Evolutionary conservation across 92 coral and sea anemone genomes (phyloP).

Genomic region (Bergia sp.): DNA sequence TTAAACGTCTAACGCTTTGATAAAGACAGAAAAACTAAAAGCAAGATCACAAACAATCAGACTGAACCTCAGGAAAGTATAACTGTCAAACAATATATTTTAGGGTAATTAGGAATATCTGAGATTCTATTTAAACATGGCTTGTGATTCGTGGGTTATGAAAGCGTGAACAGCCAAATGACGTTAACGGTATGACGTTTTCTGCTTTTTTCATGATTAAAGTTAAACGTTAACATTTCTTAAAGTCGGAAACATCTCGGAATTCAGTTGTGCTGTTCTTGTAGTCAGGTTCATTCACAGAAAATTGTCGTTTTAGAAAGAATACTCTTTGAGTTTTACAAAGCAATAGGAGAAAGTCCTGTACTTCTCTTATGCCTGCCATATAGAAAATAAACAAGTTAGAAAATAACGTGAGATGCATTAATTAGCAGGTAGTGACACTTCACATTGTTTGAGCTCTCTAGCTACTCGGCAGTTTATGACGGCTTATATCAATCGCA

Average conservation of each 20-base stretch:
- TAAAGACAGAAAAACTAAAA: neutral
- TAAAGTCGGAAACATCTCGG: no score
- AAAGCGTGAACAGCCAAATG: neutral
- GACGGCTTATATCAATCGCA: neutral
- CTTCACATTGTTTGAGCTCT: neutral
- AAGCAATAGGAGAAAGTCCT: no score
- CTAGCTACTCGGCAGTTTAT: neutral
- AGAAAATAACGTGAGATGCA: neutral
- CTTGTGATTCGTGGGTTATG: neutral
- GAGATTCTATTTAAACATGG: neutral
- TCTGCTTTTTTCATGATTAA: neutral
- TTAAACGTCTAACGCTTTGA: neutral
- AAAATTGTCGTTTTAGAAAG: neutral
- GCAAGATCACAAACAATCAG: neutral
- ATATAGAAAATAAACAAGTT: neutral
- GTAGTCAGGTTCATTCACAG: neutral
- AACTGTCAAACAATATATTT: no score
- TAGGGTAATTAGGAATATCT: neutral
- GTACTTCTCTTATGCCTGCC: neutral
- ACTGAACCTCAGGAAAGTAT: neutral
- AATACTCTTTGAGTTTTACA: neutral
- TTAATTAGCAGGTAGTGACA: neutral
- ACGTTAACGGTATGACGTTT: neutral
- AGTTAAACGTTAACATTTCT: no score
- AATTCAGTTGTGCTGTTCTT: neutral